Percentiles rank a stretch among this genome's conserved stretches.
Conservation (phyloP, 2,113 vertebrate species). For the Merops nubicus region DNA sequence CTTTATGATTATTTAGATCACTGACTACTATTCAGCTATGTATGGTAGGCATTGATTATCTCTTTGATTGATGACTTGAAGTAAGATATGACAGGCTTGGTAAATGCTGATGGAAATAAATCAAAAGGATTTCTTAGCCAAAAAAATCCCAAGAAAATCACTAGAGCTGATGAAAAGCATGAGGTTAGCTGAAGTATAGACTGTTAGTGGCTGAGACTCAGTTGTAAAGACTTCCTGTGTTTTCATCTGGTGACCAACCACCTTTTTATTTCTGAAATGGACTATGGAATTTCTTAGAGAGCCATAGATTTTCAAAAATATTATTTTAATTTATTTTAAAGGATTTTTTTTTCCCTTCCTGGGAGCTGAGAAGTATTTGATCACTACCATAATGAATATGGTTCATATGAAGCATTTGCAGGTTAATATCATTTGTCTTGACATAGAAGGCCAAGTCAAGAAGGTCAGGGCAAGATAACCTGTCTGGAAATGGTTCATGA, state of each 20-base stretch:
- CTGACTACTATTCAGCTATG: neutral
- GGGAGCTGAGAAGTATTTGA: neutral
- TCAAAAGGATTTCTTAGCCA: neutral
- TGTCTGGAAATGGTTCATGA: neutral
- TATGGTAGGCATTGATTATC: neutral
- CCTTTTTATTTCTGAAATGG: neutral
- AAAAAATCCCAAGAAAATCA: neutral
- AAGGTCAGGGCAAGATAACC: neutral
- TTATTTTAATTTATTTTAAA: neutral
- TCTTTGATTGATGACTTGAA: neutral
- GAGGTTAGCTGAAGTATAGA: neutral
- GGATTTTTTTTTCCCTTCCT: neutral
- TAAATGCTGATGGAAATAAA: neutral
- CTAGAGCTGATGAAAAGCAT: neutral
- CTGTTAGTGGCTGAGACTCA: neutral
- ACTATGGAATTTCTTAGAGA: neutral
- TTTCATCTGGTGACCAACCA: neutral
- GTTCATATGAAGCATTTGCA: neutral
- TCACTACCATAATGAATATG: neutral
- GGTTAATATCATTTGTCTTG: neutral
- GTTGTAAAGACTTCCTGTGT: neutral
- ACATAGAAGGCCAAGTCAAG: neutral
- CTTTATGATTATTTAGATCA: neutral
- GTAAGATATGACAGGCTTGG: neutral
- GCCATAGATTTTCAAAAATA: neutral